phyloP scores from a whole-genome alignment of 2,888 invertebrate genomes.

The Encarsia formosa region DNA sequence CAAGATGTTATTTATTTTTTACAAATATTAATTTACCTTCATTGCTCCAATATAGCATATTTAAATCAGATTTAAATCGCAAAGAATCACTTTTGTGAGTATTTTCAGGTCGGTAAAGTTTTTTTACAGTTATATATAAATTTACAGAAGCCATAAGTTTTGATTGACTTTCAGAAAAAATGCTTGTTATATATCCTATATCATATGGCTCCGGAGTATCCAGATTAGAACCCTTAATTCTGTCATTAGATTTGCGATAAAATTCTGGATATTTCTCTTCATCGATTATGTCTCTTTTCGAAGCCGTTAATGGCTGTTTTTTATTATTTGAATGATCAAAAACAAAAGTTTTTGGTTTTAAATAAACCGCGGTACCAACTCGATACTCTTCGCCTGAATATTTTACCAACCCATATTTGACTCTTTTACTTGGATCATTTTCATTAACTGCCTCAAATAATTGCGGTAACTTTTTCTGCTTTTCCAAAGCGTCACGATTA shows the following conservation, averaged over 20 bases:
- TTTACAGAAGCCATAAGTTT: slow-evolving; percentile 57
- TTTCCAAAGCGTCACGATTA: slow-evolving; percentile 25
- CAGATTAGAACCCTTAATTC: slow-evolving; percentile 66
- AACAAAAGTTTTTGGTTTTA: slow-evolving; percentile 62
- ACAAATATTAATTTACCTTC: no score
- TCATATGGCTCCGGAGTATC: slow-evolving; percentile 74
- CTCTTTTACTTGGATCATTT: no score
- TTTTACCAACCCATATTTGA: slow-evolving; percentile 52
- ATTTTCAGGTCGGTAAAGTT: slow-evolving; percentile 74
- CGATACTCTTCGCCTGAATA: slow-evolving; percentile 63
- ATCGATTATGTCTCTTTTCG: slow-evolving; percentile 51
- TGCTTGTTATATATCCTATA: slow-evolving; percentile 65
- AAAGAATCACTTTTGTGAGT: slow-evolving; percentile 59
- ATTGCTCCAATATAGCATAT: slow-evolving; percentile 73
- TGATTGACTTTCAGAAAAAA: slow-evolving; percentile 57
- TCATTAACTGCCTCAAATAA: no score
- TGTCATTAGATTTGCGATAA: slow-evolving; percentile 70
- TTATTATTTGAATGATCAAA: no score
- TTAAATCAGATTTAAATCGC: slow-evolving; percentile 65
- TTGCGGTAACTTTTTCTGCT: slow-evolving; percentile 28
- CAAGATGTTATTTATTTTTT: no score
- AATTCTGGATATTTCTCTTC: slow-evolving; percentile 76
- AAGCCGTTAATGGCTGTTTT: slow-evolving; percentile 41
- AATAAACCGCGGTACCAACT: slow-evolving; percentile 66
- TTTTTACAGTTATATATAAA: slow-evolving; percentile 63